Conservation (phyloP, 2,888 invertebrate genomes). For the Bugula neritina region DNA sequence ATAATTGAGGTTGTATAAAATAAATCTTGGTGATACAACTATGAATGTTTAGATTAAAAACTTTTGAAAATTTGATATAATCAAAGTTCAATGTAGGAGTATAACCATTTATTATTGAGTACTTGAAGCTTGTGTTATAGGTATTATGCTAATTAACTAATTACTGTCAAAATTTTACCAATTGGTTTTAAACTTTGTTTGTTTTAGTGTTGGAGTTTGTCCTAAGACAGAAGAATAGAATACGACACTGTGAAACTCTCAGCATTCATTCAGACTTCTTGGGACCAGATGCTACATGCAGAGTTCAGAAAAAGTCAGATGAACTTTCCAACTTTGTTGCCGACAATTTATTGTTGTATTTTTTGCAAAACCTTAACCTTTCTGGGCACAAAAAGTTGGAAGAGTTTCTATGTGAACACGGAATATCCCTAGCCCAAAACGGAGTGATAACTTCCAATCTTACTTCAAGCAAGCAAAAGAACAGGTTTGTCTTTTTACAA, state of each 20-base stretch:
- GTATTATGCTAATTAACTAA: too few relatives aligned
- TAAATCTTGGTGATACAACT: too few relatives aligned
- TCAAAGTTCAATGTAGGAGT: too few relatives aligned
- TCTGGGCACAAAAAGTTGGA: not conserved
- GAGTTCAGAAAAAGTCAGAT: not conserved
- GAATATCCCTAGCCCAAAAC: not conserved
- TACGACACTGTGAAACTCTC: not conserved
- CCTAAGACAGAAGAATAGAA: not conserved
- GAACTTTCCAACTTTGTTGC: not conserved
- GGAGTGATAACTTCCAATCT: not conserved
- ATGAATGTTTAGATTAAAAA: too few relatives aligned
- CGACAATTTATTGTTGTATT: not conserved
- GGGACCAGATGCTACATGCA: not conserved
- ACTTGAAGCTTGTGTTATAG: too few relatives aligned
- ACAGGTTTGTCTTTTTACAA: not conserved
- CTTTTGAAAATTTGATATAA: too few relatives aligned
- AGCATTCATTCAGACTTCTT: not conserved
- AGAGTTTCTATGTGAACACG: not conserved
- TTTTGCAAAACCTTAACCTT: not conserved
- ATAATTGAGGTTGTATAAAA: too few relatives aligned
- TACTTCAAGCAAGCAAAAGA: not conserved
- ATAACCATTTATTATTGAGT: too few relatives aligned
- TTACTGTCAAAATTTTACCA: too few relatives aligned
- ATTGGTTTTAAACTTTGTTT: too few relatives aligned
- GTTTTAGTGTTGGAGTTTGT: not conserved